These are phyloP conservation scores for Phoxinus phoxinus DNA, from an alignment of 2,113 vertebrate species.

Conservation along the genomic window DNA sequence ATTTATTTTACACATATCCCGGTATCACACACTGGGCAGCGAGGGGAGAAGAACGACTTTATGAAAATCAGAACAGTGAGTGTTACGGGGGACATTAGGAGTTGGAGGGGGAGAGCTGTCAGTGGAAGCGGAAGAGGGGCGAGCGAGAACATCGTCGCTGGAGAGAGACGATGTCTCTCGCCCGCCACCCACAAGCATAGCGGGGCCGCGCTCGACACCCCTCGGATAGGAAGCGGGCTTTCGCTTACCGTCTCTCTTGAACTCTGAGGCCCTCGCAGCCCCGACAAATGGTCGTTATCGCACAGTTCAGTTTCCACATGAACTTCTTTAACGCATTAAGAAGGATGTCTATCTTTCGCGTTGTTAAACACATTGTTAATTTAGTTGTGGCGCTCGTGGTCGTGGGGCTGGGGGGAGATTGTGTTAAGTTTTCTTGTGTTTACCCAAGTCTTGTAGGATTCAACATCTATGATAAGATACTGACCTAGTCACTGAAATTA, in stretches of 20 bases:
- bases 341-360: background rate
- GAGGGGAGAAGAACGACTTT: slow-evolving; percentile 83
- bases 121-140: slow-evolving; percentile 43
- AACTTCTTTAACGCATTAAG: background rate
- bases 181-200: slow-evolving; percentile 45
- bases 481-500: background rate
- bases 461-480: background rate
- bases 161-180: slow-evolving; percentile 26
- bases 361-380: slow-evolving; percentile 28
- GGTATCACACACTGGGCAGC: slow-evolving; percentile 96
- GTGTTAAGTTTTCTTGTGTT: background rate
- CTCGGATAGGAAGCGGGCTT: slow-evolving; percentile 40
- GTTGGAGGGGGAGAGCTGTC: slow-evolving; percentile 57
- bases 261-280: slow-evolving; percentile 43
- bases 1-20: slow-evolving; percentile 99
- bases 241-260: slow-evolving; percentile 42
- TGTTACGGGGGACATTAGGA: slow-evolving; percentile 72
- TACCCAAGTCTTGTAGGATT: background rate
- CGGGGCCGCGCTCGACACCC: slow-evolving; percentile 47
- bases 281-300: slow-evolving; percentile 18
- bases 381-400: background rate
- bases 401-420: background rate
- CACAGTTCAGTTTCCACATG: slow-evolving; percentile 15
- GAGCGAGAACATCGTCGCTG: slow-evolving; percentile 40
- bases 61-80: slow-evolving; percentile 67